Conservation (phyloP, 2,113 vertebrate species). For the Macaca fascicularis region T2T-MFA8v1.1 NC_088395.1:143800001-143800500, state of each 20-base stretch:
- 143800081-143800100: not conserved
- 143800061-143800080: not conserved
- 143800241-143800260: not conserved
- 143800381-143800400: not conserved
- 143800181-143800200: not conserved
- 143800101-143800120: constrained; percentile 28
- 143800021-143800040: not conserved
- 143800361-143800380: not conserved
- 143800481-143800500: not conserved
- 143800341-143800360: not conserved
- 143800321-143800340: not conserved
- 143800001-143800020: not conserved
- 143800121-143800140: not conserved
- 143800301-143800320: not conserved
- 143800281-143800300: not conserved
- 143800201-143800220: not conserved
- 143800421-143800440: not conserved
- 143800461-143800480: not conserved
- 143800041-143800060: not conserved
- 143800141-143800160: not conserved
- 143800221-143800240: not conserved
- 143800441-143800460: not conserved
- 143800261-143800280: not conserved
- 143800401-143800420: not conserved
- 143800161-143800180: not conserved